phyloP scores from a whole-genome alignment of 2,797 vertebrate species.

The Lindbergichthys nudifrons region DNA sequence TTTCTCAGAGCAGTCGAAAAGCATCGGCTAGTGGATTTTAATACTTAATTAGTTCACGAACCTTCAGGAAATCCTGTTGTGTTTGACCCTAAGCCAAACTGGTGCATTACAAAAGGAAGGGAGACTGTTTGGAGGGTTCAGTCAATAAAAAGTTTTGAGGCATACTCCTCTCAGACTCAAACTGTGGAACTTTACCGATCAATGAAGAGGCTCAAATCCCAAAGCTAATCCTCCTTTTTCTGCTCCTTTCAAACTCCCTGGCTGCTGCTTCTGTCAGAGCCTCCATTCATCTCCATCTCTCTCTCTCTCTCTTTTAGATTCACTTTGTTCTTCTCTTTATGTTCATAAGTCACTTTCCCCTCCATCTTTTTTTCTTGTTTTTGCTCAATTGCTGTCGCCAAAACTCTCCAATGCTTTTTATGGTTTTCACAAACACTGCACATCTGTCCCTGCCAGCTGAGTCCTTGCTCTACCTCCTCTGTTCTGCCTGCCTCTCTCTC shows the following conservation, averaged over 20 bases:
- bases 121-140: conserved; percentile 15
- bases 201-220: conserved; percentile 67
- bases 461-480: conserved; percentile 28
- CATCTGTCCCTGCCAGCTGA: conserved; percentile 52
- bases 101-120: conserved; percentile 3
- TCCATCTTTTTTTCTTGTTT: conserved; percentile 10
- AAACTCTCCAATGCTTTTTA: conserved; percentile 33
- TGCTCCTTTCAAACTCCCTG: conserved; percentile 44
- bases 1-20: conserved; percentile 27
- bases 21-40: conserved; percentile 9
- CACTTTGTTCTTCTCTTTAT: conserved; percentile 23
- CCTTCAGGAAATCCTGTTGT: conserved; percentile 27
- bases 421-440: conserved; percentile 40
- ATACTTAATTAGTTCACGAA: conserved; percentile 40
- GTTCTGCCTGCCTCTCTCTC: conserved; percentile 22
- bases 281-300: conserved; percentile 48
- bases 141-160: conserved; percentile 57
- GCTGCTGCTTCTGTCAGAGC: conserved; percentile 43
- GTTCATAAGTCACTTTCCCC: conserved; percentile 36
- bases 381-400: conserved; percentile 20
- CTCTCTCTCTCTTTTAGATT: conserved; percentile 9
- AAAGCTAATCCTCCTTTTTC: conserved; percentile 65
- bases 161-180: conserved; percentile 50
- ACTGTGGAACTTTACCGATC: conserved; percentile 53
- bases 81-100: conserved; percentile 22